Evolutionary conservation across 2,113 vertebrate species (phyloP), one percentile per base, ranked within the genome.

Genomic region (Gambusia holbrooki): DNA sequence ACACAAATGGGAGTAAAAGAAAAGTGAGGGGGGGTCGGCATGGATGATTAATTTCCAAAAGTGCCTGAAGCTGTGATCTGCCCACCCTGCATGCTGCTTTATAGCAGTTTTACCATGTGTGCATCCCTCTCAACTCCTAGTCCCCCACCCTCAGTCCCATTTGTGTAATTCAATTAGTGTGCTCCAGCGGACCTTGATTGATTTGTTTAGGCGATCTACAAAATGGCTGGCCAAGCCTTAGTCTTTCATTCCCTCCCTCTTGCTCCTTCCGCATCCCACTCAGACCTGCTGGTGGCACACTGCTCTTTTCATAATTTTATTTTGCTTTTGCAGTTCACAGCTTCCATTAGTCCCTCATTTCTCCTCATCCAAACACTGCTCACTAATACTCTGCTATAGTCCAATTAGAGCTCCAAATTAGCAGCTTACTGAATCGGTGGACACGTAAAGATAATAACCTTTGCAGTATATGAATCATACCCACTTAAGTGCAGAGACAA

Each of bases 101-200:
- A 85, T 86, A 76, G 83, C 80, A 67, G 85, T 88, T 87, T 85
- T 72, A 81, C 74, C 84, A 83, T 86, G 83, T 88, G 77, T 70
- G 73, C 71, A 65, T 76, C 71, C 66, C 61, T 4, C 0, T 13
- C 45, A 67, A 45, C 37, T 45, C 37, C 65, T 40, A 35, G 25
- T 40, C 74, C 68, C 75, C 72, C 66, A 60, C 54, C 69, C 79
- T 82, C 45, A 80, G 88, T 90, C 87, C 89, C 83, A 92, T 91
- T 92, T 89, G 89, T 92, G 92, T 93, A 92, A 94, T 94, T 94
- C 92, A 94, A 93, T 95, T 94, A 93, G 89, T 81, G 86, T 85
- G 87, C 76, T 85, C 92, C 89, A 88, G 87, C 80, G 75, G 85
- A 81, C 85, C 83, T 88, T 93, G 92, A 93, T 93, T 93, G 93